Evolutionary conservation across 2,113 vertebrate genomes (phyloP), one percentile per base, ranked within the genome.

Genomic region (Sylvia atricapilla): DNA sequence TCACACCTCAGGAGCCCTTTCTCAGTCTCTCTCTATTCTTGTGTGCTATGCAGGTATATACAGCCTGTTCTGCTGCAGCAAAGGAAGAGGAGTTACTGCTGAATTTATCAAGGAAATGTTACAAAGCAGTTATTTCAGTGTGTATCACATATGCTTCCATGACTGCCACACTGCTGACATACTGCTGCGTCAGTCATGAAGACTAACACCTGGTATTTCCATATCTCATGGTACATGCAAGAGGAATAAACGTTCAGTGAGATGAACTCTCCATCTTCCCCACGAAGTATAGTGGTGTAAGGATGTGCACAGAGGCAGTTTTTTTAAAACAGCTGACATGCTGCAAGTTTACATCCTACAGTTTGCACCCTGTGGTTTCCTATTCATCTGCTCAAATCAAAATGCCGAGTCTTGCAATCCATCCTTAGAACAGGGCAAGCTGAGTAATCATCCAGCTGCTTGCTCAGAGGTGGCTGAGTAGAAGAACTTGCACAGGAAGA

Each of bases 371-470:
- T 77, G 62, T 9, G 25, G 87, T 43, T 77, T 66, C 53, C 79
- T 83, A 69, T 88, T 95, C 88, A 80, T 80, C 75, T 84, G 8
- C 75, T 86, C 53, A 44, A 90, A 94, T 73, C 67, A 80, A 93
- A 96, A 83, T 83, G 90, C 82, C 46, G 59, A 84, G 62, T 21
- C 68, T 87, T 90, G 78, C 78, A 73, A 81, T 86, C 75, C 15
- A 2, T 70, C 82, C 82, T 94, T 41, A 80, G 84, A 93, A 89
- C 10, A 39, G 52, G 39, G 72, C 63, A 74, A 66, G 76, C 92
- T 96, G 89, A 93, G 62, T 89, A 93, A 94, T 89, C 90, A 53
- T 46, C 66, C 90, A 95, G 94, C 92, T 94, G 93, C 85, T 80
- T 63, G 94, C 94, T 96, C 92, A 88, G 85, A 74, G 87, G 82